These are phyloP conservation scores for Saguinus midas DNA, from an alignment of 2,113 vertebrate species.

Conservation along the genomic window DNA sequence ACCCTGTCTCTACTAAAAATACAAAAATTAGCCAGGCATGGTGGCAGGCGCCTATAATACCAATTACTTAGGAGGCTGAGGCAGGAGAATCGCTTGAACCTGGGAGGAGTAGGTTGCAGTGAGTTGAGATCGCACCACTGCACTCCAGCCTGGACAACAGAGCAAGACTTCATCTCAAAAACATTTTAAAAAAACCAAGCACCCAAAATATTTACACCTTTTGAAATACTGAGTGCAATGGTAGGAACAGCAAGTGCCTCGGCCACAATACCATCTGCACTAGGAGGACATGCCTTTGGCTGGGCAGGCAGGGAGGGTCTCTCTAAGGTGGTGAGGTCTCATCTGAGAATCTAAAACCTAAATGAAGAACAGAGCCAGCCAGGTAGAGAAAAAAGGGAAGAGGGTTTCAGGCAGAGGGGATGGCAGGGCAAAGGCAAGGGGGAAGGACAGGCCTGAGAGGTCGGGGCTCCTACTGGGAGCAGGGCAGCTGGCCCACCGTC, in stretches of 20 bases:
- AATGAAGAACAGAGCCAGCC: neutral
- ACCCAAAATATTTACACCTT: rapidly evolving
- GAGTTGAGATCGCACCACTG: too few relatives aligned
- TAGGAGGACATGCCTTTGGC: rapidly evolving
- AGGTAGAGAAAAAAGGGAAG: neutral
- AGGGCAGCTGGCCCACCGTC: rapidly evolving
- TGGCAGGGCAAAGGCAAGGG: rapidly evolving
- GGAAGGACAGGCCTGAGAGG: neutral
- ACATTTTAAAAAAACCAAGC: neutral
- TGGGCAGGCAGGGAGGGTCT: neutral
- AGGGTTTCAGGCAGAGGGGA: neutral
- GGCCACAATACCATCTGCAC: neutral
- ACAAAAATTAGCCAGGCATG: too few relatives aligned
- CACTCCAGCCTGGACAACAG: too few relatives aligned
- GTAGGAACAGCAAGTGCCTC: neutral
- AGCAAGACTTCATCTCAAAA: too few relatives aligned
- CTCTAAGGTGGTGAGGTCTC: neutral
- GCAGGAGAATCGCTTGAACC: too few relatives aligned
- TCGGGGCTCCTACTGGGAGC: rapidly evolving
- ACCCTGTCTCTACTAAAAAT: too few relatives aligned
- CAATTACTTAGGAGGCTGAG: too few relatives aligned
- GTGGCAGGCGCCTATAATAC: too few relatives aligned
- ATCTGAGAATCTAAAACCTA: rapidly evolving
- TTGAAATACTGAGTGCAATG: rapidly evolving
- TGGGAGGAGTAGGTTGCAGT: too few relatives aligned